Base-by-base conservation (phyloP, 2,797 vertebrate species). In the Fistularia tabacaria region DNA sequence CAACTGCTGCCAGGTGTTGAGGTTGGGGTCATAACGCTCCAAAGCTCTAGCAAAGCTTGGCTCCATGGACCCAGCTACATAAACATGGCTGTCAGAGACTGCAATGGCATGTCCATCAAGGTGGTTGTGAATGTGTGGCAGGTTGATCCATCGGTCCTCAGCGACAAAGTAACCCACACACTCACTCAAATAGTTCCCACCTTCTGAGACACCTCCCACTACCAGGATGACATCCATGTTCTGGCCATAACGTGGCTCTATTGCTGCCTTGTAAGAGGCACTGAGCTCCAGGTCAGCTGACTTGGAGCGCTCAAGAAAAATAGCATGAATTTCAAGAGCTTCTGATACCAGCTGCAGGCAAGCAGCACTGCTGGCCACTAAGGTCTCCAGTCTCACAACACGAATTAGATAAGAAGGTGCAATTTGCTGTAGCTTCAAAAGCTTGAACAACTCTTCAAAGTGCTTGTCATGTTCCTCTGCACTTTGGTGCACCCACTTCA, bases 141-240 rank as follows among this genome's bases (percentile, higher is more conserved):
- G 84, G 84, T 97, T 98, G 38, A 98, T 94, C 95, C 95, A 98
- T 15, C 95, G 89, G 69, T 97, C 95, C 73, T 98, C 95, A 0
- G 95, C 91, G 7, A 98, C 91, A 76, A 98, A 98, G 84, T 98
- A 98, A 7, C 95, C 95, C 44, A 98, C 95, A 0, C 95, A 98
- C 73, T 98, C 95, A 0, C 95, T 98, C 68, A 98, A 82, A 80
- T 98, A 98, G 87, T 98, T 95, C 0, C 95, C 95, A 0, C 95
- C 95, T 77, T 98, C 95, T 0, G 95, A 97, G 14, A 98, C 95
- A 0, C 95, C 95, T 0, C 95, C 95, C 1, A 97, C 94, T 3
- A 98, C 95, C 94, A 98, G 96, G 76, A 98, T 96, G 14, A 98
- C 94, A 0, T 98, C 95, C 95, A 98, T 98, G 77, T 98, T 98